phyloP scores from a whole-genome alignment of 2,888 invertebrate species.

The Nineta flava region DNA sequence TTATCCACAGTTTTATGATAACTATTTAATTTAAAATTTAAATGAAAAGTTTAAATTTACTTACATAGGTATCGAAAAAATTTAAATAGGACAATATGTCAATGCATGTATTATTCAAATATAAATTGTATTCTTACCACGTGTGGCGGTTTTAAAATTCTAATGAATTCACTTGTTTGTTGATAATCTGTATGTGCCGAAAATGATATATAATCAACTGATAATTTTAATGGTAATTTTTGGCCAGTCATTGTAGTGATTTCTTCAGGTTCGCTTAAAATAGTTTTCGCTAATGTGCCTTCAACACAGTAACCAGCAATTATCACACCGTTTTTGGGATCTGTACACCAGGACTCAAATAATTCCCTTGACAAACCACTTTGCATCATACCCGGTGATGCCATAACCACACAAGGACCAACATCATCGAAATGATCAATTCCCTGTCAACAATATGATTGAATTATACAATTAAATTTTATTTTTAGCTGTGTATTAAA shows the following conservation, averaged over 20 bases:
- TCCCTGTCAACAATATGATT: slow-evolving; percentile 37
- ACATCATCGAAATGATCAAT: slow-evolving; percentile 99
- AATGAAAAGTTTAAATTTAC: too few relatives aligned
- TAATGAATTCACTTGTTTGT: slow-evolving; percentile 94
- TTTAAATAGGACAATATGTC: too few relatives aligned
- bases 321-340: slow-evolving; percentile 94
- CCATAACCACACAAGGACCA: slow-evolving; percentile 99
- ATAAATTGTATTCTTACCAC: slow-evolving; percentile 68
- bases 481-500: not conserved
- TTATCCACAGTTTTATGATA: too few relatives aligned
- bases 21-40: too few relatives aligned
- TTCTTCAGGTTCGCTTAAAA: slow-evolving; percentile 95
- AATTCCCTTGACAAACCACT: slow-evolving; percentile 92
- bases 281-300: slow-evolving; percentile 80
- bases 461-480: slow-evolving; percentile 6
- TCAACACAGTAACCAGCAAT: slow-evolving; percentile 92
- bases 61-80: too few relatives aligned
- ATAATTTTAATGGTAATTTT: slow-evolving; percentile 90
- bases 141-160: slow-evolving; percentile 86
- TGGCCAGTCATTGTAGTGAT: slow-evolving; percentile 91
- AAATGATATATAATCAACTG: slow-evolving; percentile 98
- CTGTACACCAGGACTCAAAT: slow-evolving; percentile 98
- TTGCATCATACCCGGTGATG: slow-evolving; percentile 99
- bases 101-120: too few relatives aligned
- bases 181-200: slow-evolving; percentile 98